Evolutionary conservation across 2,888 invertebrate species (phyloP).

Genomic region (Blera fallax): DNA sequence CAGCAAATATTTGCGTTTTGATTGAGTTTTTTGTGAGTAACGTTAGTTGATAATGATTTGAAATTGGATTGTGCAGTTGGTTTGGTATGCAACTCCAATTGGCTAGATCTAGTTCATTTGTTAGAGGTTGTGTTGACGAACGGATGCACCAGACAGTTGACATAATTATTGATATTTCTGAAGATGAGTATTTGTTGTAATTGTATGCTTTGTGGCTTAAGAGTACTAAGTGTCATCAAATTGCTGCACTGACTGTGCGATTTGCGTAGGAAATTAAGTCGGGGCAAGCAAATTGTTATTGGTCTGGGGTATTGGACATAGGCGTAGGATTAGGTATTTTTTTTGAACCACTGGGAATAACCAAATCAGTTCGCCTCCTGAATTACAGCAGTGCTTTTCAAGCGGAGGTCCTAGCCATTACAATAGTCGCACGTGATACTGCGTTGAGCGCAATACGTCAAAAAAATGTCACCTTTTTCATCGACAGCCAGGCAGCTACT

Average conservation of each 20-base stretch:
- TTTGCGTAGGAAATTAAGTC: not conserved
- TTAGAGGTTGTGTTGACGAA: constrained; percentile 23
- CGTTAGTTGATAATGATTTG: constrained; percentile 30
- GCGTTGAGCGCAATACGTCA: no score
- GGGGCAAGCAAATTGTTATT: no score
- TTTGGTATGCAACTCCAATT: not conserved
- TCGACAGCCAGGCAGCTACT: no score
- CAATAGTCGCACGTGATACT: no score
- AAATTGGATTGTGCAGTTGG: constrained; percentile 23
- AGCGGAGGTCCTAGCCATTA: no score
- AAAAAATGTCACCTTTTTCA: no score
- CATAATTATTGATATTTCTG: constrained; percentile 41
- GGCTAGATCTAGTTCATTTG: constrained; percentile 18
- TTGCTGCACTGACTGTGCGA: not conserved
- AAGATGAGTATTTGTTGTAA: constrained; percentile 24
- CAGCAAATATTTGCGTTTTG: constrained; percentile 49
- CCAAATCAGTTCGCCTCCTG: no score
- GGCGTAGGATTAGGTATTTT: no score
- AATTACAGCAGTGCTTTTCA: no score
- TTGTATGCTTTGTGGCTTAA: constrained; percentile 23
- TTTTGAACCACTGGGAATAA: no score
- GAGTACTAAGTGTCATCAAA: not conserved
- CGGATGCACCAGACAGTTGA: not conserved
- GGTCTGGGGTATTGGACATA: no score
- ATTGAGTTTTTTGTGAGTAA: not conserved